Evolutionary conservation across 2,888 invertebrate species (phyloP), one percentile per base, ranked within the genome.

Genomic region (Seira ritae): DNA sequence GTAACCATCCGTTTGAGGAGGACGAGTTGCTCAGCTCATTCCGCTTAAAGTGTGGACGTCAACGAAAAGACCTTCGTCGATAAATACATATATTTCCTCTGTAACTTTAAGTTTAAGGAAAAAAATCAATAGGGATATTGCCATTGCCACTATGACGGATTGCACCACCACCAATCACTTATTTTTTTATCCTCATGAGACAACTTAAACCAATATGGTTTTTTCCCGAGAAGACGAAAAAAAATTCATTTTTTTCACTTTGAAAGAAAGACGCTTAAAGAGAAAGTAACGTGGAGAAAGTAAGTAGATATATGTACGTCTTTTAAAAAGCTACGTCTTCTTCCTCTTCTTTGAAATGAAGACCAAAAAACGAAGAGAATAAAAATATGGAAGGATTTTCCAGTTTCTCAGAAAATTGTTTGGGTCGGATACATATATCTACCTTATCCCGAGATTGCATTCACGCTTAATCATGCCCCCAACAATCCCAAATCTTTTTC

Each of bases 181-280:
- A 73, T 73, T 80, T 80, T n/a, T 77, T 80, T 80, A 72, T 80
- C 79, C 79, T 80, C 79, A 67, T 31, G 72, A 80, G 73, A 80
- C 79, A 72, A 67, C 73, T 80, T 73, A 80, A 80, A 80, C 79
- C 79, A 80, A 80, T 73, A 80, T 71, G 78, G 71, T 17, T 50
- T 78, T 62, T 66, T 37, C 60, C 76, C n/a, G n/a, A 31, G 31
- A 31, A 8, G 31, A n/a, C n/a, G n/a, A n/a, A n/a, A n/a, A 31
- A n/a, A 72, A 17, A 65, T 22, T 72, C 60, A 60, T 60, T 24
- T 71, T 71, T 71, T 71, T 55, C 17, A 10, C 19, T 23, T 46
- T 15, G 1, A 24, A 23, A 31, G 24, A 20, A 66, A 66, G 10
- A n/a, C 1, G 24, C 65, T 23, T 6, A 12, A 6, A 22, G 23